Conservation (phyloP, 2,888 invertebrate species). For the Agrotis ipsilon region DNA sequence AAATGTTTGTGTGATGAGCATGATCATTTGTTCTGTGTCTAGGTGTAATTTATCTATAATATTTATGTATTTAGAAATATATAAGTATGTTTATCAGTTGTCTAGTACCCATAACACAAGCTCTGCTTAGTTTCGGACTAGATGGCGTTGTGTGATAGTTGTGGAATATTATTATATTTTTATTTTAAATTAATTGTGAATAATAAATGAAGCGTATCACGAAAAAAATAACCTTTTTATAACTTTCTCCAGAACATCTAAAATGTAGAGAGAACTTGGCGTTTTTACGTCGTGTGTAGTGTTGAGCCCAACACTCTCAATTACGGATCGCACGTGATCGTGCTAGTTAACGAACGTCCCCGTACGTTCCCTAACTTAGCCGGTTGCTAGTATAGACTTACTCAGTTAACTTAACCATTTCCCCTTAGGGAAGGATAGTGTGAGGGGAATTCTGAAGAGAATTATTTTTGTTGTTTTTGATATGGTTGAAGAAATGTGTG, state of each 20-base stretch:
- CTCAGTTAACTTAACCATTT: constrained; percentile 23
- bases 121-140: too few relatives aligned
- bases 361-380: not conserved
- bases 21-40: too few relatives aligned
- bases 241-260: constrained; percentile 2
- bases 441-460: constrained; percentile 40
- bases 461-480: not conserved
- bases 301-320: constrained; percentile 31
- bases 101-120: too few relatives aligned
- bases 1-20: too few relatives aligned
- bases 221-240: too few relatives aligned
- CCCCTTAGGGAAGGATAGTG: constrained; percentile 18
- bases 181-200: too few relatives aligned
- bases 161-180: too few relatives aligned
- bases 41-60: too few relatives aligned
- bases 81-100: too few relatives aligned
- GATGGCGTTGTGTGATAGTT: too few relatives aligned
- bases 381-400: constrained; percentile 31
- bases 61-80: too few relatives aligned
- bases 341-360: constrained; percentile 12
- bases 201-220: too few relatives aligned
- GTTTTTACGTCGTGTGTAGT: constrained; percentile 7
- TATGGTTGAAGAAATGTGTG: not conserved
- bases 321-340: constrained; percentile 52
- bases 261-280: constrained; percentile 24